These are phyloP conservation scores for Tupiocoris notatus DNA, from an alignment of 2,888 invertebrate species.

Conservation along the genomic window DNA sequence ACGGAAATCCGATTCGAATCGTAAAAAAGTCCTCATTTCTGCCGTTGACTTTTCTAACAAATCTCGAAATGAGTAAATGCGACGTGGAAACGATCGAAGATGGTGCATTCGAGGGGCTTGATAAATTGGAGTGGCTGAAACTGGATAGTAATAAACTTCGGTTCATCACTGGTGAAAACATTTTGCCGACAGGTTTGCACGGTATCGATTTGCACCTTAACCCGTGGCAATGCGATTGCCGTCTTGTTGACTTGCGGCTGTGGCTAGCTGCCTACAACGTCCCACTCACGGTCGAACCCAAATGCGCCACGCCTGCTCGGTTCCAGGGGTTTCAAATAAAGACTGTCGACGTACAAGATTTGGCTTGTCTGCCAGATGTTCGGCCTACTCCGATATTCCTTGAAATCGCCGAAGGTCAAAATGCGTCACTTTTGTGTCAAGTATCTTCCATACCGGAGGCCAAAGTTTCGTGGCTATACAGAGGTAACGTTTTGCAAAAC, in stretches of 20 bases:
- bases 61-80: slow-evolving; percentile 78
- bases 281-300: slow-evolving; percentile 74
- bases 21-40: slow-evolving; percentile 68
- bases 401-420: slow-evolving; percentile 76
- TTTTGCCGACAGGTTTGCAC: slow-evolving; percentile 73
- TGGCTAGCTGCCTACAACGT: slow-evolving; percentile 77
- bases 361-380: slow-evolving; percentile 80
- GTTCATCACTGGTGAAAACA: slow-evolving; percentile 67
- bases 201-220: slow-evolving; percentile 81
- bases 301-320: slow-evolving; percentile 69
- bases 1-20: slow-evolving; percentile 70
- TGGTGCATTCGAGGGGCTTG: slow-evolving; percentile 77
- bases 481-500: slow-evolving; percentile 75
- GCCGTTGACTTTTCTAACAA: slow-evolving; percentile 71
- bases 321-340: slow-evolving; percentile 68
- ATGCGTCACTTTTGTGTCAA: slow-evolving; percentile 76
- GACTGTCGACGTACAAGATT: slow-evolving; percentile 65
- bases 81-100: slow-evolving; percentile 73
- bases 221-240: slow-evolving; percentile 87
- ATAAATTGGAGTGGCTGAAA: slow-evolving; percentile 78
- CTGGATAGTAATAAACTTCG: slow-evolving; percentile 78
- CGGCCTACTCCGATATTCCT: slow-evolving; percentile 70
- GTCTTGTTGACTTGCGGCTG: slow-evolving; percentile 69
- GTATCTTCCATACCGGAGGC: slow-evolving; percentile 80
- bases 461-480: slow-evolving; percentile 78